Percentiles rank a stretch among this genome's conserved stretches.
Evolutionary conservation across 2,797 vertebrate species (phyloP).

Genomic region (Rallus crepitans): DNA sequence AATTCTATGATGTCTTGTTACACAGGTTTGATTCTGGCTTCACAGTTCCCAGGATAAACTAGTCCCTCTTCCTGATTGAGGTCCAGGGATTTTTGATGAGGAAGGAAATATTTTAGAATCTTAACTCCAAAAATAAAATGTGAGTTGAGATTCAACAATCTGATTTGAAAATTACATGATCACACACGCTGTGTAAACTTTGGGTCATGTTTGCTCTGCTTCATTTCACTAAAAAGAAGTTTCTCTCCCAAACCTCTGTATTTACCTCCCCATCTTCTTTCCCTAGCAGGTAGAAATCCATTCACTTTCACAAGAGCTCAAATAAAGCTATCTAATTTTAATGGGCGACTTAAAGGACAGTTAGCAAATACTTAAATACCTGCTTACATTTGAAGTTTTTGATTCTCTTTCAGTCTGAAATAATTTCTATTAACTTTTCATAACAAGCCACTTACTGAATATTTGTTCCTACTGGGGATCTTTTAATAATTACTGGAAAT

Average conservation of each 20-base stretch:
- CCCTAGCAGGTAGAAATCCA: not conserved
- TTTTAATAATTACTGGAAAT: not conserved
- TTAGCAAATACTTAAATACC: not conserved
- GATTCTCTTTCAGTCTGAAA: not conserved
- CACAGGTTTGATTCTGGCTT: not conserved
- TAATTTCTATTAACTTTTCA: not conserved
- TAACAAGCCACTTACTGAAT: not conserved
- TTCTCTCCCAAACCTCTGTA: not conserved
- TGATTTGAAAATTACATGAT: not conserved
- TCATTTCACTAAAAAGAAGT: not conserved
- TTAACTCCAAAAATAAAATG: not conserved
- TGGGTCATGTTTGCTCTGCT: not conserved
- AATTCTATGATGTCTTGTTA: not conserved
- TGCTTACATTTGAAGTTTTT: not conserved
- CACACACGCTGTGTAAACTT: not conserved
- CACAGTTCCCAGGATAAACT: not conserved
- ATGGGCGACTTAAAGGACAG: not conserved
- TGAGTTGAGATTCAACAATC: not conserved
- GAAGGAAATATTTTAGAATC: not conserved
- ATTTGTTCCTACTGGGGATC: not conserved
- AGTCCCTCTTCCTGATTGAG: not conserved
- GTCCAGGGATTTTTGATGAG: not conserved
- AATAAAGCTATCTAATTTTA: not conserved
- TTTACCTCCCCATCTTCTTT: not conserved
- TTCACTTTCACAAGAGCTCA: not conserved